phyloP scores from a whole-genome alignment of 92 coral and sea anemone genomes.

The Desmophyllum pertusum region DNA sequence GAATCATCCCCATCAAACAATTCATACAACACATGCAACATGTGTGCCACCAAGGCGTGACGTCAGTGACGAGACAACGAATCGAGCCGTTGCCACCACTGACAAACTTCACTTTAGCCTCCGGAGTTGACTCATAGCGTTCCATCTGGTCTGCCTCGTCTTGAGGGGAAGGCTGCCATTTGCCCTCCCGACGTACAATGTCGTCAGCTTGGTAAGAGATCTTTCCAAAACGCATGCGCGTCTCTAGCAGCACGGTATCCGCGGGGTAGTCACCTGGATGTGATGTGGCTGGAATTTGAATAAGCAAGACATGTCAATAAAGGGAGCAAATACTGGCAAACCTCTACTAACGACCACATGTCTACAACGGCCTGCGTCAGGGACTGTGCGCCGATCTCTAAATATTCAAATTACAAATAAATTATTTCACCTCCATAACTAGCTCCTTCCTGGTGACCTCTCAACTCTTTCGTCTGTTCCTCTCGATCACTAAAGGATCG shows the following conservation, averaged over 20 bases:
- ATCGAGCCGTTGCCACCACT: not conserved
- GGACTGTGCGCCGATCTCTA: too few relatives aligned
- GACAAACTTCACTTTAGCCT: not conserved
- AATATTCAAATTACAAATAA: not conserved
- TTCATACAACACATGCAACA: too few relatives aligned
- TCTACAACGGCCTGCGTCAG: too few relatives aligned
- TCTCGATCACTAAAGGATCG: not conserved
- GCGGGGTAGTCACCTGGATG: not conserved
- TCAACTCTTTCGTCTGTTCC: not conserved
- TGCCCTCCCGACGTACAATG: not conserved
- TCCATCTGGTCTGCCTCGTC: not conserved
- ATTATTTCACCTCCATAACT: constrained; percentile 3
- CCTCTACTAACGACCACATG: too few relatives aligned
- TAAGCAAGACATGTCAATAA: too few relatives aligned
- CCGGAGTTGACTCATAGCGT: not conserved
- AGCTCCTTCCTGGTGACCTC: not conserved
- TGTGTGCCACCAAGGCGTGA: too few relatives aligned
- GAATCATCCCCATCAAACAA: too few relatives aligned
- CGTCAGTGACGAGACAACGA: not conserved
- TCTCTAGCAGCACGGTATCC: constrained; percentile 1
- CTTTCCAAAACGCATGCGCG: constrained; percentile 5
- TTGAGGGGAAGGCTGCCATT: constrained; percentile 1
- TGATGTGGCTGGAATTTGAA: too few relatives aligned
- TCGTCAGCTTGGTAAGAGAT: not conserved
- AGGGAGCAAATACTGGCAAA: too few relatives aligned